These are phyloP conservation scores for Marmota monax DNA, from an alignment of 2,113 vertebrate genomes.

Conservation along the genomic window DNA sequence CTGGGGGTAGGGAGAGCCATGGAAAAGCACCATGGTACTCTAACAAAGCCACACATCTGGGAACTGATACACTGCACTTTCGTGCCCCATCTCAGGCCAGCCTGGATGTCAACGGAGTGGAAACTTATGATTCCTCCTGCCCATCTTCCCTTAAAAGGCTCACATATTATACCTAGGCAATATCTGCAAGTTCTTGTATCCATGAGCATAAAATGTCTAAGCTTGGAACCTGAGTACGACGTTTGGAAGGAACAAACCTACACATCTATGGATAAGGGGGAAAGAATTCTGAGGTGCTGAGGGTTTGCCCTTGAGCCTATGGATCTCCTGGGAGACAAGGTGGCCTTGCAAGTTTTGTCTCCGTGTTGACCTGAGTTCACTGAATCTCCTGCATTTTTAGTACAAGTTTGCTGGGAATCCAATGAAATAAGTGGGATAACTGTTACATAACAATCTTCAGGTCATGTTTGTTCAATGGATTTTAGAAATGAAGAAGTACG, in stretches of 20 bases:
- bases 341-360: neutral
- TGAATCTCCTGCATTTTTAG: neutral
- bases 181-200: neutral
- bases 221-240: neutral
- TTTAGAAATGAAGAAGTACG: conserved; percentile 33
- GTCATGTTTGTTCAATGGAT: neutral
- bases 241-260: neutral
- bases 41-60: neutral
- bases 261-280: neutral
- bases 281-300: neutral
- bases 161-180: neutral
- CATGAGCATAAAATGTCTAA: neutral
- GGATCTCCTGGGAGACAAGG: neutral
- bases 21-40: neutral
- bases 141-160: neutral
- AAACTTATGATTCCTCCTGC: neutral
- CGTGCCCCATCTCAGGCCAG: neutral
- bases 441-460: neutral
- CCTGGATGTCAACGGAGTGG: neutral
- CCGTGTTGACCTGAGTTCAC: neutral
- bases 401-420: conserved; percentile 4
- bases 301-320: neutral
- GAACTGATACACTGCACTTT: neutral
- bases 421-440: neutral
- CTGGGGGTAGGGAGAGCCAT: neutral